A percentile compares a stretch with the other conserved stretches of the same genome.
Evolutionary conservation across 2,797 vertebrate genomes (phyloP).

Genomic region (Pagetopsis macropterus): DNA sequence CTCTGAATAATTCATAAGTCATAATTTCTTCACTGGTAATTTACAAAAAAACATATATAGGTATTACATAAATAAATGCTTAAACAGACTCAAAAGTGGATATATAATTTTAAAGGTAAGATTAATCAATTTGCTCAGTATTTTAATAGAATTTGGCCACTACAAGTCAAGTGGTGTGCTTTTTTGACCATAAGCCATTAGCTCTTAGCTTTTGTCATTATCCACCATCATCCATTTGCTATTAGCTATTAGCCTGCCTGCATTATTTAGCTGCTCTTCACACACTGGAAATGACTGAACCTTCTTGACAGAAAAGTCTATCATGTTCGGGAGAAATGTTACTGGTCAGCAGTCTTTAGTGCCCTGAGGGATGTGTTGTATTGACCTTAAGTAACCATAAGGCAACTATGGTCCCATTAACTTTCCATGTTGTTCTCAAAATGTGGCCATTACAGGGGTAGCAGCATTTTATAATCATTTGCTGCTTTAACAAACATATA

Average conservation of each 20-base stretch:
- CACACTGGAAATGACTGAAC: constrained; percentile 44
- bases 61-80: not conserved
- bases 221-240: constrained; percentile 57
- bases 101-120: not conserved
- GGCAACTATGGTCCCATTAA: constrained; percentile 16
- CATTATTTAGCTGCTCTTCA: constrained; percentile 72
- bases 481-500: not conserved
- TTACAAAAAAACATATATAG: not conserved
- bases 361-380: constrained; percentile 9
- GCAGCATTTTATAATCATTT: not conserved
- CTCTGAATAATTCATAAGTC: not conserved
- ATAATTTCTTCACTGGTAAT: not conserved
- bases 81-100: not conserved
- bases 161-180: constrained; percentile 19
- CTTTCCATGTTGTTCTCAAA: not conserved
- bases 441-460: not conserved
- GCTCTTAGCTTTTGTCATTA: constrained; percentile 44
- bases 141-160: constrained; percentile 20
- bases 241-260: constrained; percentile 58
- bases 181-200: constrained; percentile 55
- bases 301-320: constrained; percentile 21
- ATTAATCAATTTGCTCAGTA: constrained; percentile 2
- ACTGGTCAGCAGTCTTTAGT: constrained; percentile 15
- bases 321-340: constrained; percentile 6
- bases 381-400: constrained; percentile 23